Percentiles rank a stretch among this genome's conserved stretches.
Conservation (phyloP, 2,113 vertebrate species). For the Dasyprocta punctata region DNA sequence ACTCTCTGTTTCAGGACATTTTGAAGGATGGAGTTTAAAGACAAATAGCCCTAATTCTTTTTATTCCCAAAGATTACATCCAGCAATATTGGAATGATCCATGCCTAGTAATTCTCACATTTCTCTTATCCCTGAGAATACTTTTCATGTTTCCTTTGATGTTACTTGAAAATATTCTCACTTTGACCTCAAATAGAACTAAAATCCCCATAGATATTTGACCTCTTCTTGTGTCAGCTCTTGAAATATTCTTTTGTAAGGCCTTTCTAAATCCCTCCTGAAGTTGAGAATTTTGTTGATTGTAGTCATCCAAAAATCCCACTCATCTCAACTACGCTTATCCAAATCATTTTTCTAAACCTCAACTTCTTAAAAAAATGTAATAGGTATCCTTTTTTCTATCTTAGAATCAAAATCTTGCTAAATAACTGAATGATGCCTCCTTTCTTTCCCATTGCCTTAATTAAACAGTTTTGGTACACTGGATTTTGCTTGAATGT, state of each 20-base stretch:
- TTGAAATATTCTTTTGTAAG: slow-evolving; percentile 37
- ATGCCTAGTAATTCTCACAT: slow-evolving; percentile 65
- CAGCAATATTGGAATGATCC: slow-evolving; percentile 55
- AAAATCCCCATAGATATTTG: slow-evolving; percentile 63
- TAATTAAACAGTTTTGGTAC: neutral
- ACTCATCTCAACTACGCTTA: slow-evolving; percentile 21
- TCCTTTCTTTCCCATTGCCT: neutral
- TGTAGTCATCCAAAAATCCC: neutral
- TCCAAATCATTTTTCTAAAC: slow-evolving; percentile 34
- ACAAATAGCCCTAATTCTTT: slow-evolving; percentile 38
- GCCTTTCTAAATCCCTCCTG: slow-evolving; percentile 63
- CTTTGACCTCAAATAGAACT: slow-evolving; percentile 42
- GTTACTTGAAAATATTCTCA: slow-evolving; percentile 65
- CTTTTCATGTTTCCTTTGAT: slow-evolving; percentile 62
- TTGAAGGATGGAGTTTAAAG: slow-evolving; percentile 45
- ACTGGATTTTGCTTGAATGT: neutral
- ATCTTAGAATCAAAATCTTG: neutral
- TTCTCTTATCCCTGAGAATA: slow-evolving; percentile 58
- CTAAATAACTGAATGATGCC: neutral
- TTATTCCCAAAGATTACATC: slow-evolving; percentile 59
- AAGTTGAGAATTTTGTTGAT: slow-evolving; percentile 56
- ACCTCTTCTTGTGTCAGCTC: slow-evolving; percentile 58
- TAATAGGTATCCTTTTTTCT: neutral
- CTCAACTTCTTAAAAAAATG: neutral
- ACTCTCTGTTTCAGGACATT: slow-evolving; percentile 55